Evolutionary conservation across 2,113 vertebrate species (phyloP), one percentile per base, ranked within the genome.

Genomic region (Phaethon lepturus): DNA sequence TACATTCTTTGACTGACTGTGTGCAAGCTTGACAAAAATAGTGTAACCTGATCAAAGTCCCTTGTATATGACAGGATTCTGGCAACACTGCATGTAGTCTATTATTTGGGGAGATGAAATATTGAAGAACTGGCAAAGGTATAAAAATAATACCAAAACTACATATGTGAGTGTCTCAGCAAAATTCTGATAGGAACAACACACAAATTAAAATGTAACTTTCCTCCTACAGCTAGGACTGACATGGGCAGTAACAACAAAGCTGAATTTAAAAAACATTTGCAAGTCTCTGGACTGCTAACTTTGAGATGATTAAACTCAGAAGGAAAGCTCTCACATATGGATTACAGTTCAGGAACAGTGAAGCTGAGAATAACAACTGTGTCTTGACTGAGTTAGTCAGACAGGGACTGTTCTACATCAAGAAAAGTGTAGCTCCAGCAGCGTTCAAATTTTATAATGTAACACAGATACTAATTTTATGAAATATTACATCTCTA

Each of bases 91-190:
- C 26, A 59, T 3, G 1, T 44, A 78, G 38, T 24, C 73, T 68
- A n/a, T 87, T 73, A 95, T 93, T 88, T 93, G 74, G 44, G 19
- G 93, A 95, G 84, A 94, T 38, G 49, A 94, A 97, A 91, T 91
- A 74, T 3, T 88, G 93, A 91, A 94, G 58, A 92, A 66, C 72
- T 94, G 72, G 67, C 6, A 1, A 83, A 83, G 35, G 14, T 82
- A 89, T 86, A 93, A 87, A 92, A 91, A 91, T 66, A 93, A 80
- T 77, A 63, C 10, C 4, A 8, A 82, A 89, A 86, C 52, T 62
- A 33, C 38, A 15, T 35, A 63, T 33, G 28, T 53, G 63, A 82
- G 10, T 5, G 20, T 91, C 58, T 77, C 92, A 60, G 63, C 55
- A 85, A 86, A 94, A 72, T 91, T 95, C 72, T 85, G 42, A 88